Base-by-base conservation (phyloP, 1,140 invertebrate species). In the Drosophila miranda region DNA sequence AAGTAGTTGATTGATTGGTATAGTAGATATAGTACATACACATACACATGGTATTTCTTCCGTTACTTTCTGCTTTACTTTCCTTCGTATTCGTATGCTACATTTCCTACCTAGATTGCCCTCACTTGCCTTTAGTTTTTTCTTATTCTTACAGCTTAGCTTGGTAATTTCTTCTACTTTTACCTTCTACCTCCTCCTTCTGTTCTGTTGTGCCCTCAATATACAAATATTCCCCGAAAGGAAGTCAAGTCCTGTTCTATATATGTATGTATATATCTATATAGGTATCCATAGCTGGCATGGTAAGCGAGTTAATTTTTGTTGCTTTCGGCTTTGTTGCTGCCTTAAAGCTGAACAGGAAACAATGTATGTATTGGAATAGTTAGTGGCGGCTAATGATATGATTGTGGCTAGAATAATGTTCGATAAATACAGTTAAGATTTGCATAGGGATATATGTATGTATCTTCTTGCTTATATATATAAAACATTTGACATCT, bases 331-430 rank as follows among this genome's bases (percentile, higher is more conserved):
- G 23, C 19, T 30, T 53, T 44, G 13, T 19, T 41, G 30, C 48
- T 49, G 28, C 57, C 57, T 75, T 75, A 75, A 75, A 75, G 73
- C 73, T 75, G 55, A 61, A 63, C 63, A 75, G 73, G 72, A 75
- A 75, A 75, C 72, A 75, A 68, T 61, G 41, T 50, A 11, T 38
- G 34, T 66, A 42, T 72, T 52, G 69, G 46, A 41, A 49, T 59
- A 43, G 66, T 46, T 34, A 57, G 28, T 57, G 79, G 51, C 62
- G 71, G 45, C 50, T 83, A 78, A 75, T 83, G 80, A 83, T 83
- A 83, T 83, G 80, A 84, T 63, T 44, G 51, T 67, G 60, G 60
- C 61, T 78, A 77, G 26, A 49, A 42, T 66, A 73, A 19, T 30
- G 16, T 48, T 52, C 34, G 53, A 49, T 75, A 54, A 42, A 30